Percentiles rank a stretch among this genome's conserved stretches.
phyloP scores from a whole-genome alignment of 2,888 invertebrate genomes.

The Pseudococcus viburni region DNA sequence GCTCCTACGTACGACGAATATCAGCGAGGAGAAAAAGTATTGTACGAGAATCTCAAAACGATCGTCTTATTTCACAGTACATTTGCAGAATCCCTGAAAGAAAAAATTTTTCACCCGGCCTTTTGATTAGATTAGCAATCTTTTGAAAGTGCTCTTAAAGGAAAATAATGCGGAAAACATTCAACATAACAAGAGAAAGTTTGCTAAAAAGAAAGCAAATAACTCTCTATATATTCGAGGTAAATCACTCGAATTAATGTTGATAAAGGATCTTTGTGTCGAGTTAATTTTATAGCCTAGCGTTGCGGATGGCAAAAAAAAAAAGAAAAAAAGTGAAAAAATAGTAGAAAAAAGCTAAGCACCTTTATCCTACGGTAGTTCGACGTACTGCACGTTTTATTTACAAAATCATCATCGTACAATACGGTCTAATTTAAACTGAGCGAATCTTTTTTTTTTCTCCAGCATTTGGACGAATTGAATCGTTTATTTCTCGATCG shows the following conservation, averaged over 20 bases:
- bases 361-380: background rate
- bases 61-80: conserved; percentile 23
- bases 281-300: conserved; percentile 38
- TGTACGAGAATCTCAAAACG: background rate
- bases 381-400: background rate
- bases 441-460: background rate
- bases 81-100: background rate
- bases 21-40: background rate
- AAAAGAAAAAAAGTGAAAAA: background rate
- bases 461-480: background rate
- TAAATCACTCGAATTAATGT: conserved; percentile 47
- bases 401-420: conserved; percentile 37
- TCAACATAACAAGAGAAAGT: conserved; percentile 37
- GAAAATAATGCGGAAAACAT: conserved; percentile 38
- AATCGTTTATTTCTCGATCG: conserved; percentile 30
- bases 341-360: background rate
- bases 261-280: conserved; percentile 35
- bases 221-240: conserved; percentile 41
- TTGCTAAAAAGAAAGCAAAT: conserved; percentile 32
- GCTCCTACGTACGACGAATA: background rate
- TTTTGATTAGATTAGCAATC: conserved; percentile 45
- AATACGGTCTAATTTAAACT: background rate
- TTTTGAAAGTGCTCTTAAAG: conserved; percentile 22
- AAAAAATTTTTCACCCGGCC: background rate
- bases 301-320: background rate